Base-by-base conservation (phyloP, 1,140 invertebrate species). In the Copidosoma floridanum region DNA sequence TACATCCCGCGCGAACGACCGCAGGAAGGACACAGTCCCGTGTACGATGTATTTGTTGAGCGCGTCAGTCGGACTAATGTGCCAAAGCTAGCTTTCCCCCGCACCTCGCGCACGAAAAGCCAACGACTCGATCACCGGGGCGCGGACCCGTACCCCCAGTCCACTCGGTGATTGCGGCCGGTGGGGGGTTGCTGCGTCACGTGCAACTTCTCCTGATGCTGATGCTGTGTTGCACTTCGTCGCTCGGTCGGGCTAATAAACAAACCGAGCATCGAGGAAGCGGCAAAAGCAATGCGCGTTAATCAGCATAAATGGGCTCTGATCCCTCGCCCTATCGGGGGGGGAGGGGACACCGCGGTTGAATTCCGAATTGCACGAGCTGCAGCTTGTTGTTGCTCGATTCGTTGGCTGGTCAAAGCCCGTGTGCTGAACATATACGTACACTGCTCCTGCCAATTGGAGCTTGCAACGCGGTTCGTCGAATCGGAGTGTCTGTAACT, bases 291-390 rank as follows among this genome's bases (percentile, higher is more conserved):
- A 20, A 18, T 6, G 38, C 38, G 50, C 38, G 50, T 63, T 68
- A 71, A 71, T 71, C 65, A 71, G 64, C 38, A 58, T 65, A 64
- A 66, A 69, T 66, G 61, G 63, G 65, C 56, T 40, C 64, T 61
- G 57, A 54, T 64, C 40, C 51, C 52, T 23, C 61, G 47, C n/a
- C n/a, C 60, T 50, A 63, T 60, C 62, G 64, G 53, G 47, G n/a
- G n/a, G n/a, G n/a, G n/a, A n/a, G n/a, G n/a, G n/a, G n/a, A n/a
- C n/a, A n/a, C 63, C 61, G 65, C 66, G 65, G 63, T 67, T 66
- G 55, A 68, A 69, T 69, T 69, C 59, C 62, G 63, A 66, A 65
- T 68, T 63, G 68, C 65, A 58, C 62, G 53, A n/a, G n/a, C n/a
- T n/a, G n/a, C n/a, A n/a, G n/a, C n/a, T n/a, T n/a, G n/a, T n/a